Percentiles rank a stretch among this genome's conserved stretches.
phyloP scores from a whole-genome alignment of 1,140 invertebrate species.

The Cheumatopsyche charites region DNA sequence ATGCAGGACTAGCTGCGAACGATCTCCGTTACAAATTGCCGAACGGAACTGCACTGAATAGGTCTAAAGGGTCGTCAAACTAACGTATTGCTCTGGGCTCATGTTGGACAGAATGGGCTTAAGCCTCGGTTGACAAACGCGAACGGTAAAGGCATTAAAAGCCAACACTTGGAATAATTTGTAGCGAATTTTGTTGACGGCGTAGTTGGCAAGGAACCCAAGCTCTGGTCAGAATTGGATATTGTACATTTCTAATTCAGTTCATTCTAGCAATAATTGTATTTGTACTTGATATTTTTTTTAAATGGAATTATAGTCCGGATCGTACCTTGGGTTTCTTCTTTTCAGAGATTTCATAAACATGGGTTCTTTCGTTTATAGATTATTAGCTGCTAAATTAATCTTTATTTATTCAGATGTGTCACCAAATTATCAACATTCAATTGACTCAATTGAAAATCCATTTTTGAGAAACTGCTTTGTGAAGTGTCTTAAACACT shows the following conservation, averaged over 20 bases:
- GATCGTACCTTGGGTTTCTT: too few relatives aligned
- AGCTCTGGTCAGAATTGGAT: neutral
- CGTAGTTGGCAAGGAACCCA: neutral
- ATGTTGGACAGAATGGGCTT: neutral
- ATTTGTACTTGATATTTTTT: neutral
- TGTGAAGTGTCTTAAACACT: too few relatives aligned
- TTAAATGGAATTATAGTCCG: too few relatives aligned
- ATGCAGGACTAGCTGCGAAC: too few relatives aligned
- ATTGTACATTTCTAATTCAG: neutral
- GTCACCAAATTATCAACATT: too few relatives aligned
- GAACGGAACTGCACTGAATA: neutral
- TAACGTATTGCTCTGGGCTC: neutral
- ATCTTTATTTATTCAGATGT: too few relatives aligned
- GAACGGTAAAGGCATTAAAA: constrained; percentile 4
- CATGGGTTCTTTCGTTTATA: too few relatives aligned
- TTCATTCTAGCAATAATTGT: neutral
- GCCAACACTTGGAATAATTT: constrained; percentile 9
- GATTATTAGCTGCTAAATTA: too few relatives aligned
- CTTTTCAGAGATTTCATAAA: neutral
- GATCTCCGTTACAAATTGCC: neutral
- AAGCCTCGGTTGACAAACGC: constrained; percentile 2
- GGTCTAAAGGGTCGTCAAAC: constrained; percentile 5
- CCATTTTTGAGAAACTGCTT: too few relatives aligned
- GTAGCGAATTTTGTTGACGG: neutral
- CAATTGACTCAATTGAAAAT: too few relatives aligned